Evolutionary conservation across 2,888 invertebrate species (phyloP), one percentile per base, ranked within the genome.

Genomic region (Alitta virens): DNA sequence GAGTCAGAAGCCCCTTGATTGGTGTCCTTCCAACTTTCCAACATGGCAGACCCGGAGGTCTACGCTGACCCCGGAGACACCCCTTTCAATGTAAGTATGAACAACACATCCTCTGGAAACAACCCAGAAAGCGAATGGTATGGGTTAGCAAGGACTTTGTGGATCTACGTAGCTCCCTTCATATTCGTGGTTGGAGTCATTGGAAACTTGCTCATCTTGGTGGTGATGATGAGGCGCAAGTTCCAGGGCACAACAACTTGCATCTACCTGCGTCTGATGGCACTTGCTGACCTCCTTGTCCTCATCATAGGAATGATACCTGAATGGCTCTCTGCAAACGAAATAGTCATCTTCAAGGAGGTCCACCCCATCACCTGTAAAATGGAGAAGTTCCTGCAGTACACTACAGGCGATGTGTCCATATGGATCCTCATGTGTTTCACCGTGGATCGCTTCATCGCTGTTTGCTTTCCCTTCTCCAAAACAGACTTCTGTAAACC

Each of bases 351-450:
- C 3, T 60, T 69, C 60, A 63, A 56, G 42, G 52, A 63, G 33
- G 43, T 70, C 25, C 54, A 60, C 38, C 61, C 65, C 12, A 24
- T 52, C 38, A 57, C 63, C 3, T 79, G 79, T 57, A 75, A 76
- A 58, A 27, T 76, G 1, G 77, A 78, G 63, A 74, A 71, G 18
- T 77, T 77, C 59, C 40, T 76, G 1, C 77, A 78, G 2, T 79
- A 78, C 63, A 59, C 73, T 0, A 68, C 71, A 0, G 64, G 75
- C 26, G 78, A 77, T 49, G 67, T 72, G 23, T 74, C 76, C 27
- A 76, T 76, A 0, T 79, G 78, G 78, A 69, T 75, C 7, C 62
- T 78, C 9, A 76, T 78, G 2, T 70, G 74, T 0, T 75, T 78
- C 24, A 78, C 77, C 7, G 59, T 76, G 2, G 78, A 79, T 60